A percentile compares a stretch with the other conserved stretches of the same genome.
phyloP scores from a whole-genome alignment of 2,888 invertebrate species.

The Caenorhabditis auriculariae region DNA sequence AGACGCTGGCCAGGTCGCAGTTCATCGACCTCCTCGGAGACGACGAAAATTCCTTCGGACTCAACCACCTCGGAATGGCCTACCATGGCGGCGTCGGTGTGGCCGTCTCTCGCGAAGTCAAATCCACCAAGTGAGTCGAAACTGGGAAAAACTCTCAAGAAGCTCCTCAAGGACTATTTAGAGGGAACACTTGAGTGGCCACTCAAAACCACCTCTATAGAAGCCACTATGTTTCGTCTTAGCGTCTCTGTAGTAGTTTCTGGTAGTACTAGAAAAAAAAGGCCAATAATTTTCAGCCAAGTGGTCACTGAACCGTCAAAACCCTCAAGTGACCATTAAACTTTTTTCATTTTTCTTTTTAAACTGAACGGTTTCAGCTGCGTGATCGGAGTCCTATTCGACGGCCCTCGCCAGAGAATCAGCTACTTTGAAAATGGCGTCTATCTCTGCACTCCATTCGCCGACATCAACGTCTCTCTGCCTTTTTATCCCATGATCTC shows the following conservation, averaged over 20 bases:
- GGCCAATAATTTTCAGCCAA: neutral
- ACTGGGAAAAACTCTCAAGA: too few relatives aligned
- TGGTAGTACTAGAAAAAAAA: neutral
- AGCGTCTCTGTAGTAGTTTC: neutral
- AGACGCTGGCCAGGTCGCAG: neutral
- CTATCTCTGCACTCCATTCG: constrained; percentile 20
- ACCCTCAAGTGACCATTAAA: too few relatives aligned
- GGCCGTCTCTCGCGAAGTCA: neutral
- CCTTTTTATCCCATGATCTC: constrained; percentile 20
- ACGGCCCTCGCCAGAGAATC: constrained; percentile 9
- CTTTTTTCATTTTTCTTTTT: neutral
- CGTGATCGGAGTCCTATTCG: constrained; percentile 17
- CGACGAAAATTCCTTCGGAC: constrained; percentile 20
- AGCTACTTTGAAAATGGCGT: constrained; percentile 15
- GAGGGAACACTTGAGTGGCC: too few relatives aligned
- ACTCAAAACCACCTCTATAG: too few relatives aligned
- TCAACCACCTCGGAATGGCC: constrained; percentile 18
- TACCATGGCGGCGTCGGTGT: constrained; percentile 11
- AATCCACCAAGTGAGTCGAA: neutral
- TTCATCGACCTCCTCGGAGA: constrained; percentile 18
- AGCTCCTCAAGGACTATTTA: too few relatives aligned
- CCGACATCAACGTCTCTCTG: constrained; percentile 11
- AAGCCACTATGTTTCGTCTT: too few relatives aligned
- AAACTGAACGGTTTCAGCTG: neutral
- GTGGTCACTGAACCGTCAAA: neutral